Evolutionary conservation across 23 tunicate species (phyloP).

Genomic region (Halocynthia roretzi): DNA sequence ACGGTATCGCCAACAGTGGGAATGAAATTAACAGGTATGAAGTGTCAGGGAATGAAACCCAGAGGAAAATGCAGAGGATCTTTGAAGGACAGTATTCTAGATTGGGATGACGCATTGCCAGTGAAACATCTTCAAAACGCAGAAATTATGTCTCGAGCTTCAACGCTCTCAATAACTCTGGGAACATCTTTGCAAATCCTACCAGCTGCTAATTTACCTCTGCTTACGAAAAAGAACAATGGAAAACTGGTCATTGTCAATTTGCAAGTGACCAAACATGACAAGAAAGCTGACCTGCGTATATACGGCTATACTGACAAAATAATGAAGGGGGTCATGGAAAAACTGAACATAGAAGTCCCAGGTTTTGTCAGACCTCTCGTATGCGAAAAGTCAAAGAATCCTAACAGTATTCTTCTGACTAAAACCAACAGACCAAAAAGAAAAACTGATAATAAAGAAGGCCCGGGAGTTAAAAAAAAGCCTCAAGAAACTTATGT

Average conservation of each 20-base stretch:
- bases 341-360: slow-evolving; percentile 30
- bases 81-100: slow-evolving; percentile 68
- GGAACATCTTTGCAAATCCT: slow-evolving; percentile 84
- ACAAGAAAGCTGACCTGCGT: slow-evolving; percentile 2
- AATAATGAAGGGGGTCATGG: slow-evolving; percentile 56
- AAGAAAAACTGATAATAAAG: not conserved
- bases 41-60: slow-evolving; percentile 30
- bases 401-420: not conserved
- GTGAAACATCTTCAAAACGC: slow-evolving; percentile 54
- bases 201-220: slow-evolving; percentile 79
- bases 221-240: slow-evolving; percentile 54
- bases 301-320: slow-evolving; percentile 50
- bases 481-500: no score
- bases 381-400: slow-evolving; percentile 32
- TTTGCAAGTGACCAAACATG: slow-evolving; percentile 70
- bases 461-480: not conserved
- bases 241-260: slow-evolving; percentile 88
- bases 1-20: slow-evolving; percentile 80
- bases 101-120: slow-evolving; percentile 96
- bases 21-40: slow-evolving; percentile 59
- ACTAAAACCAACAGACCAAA: not conserved
- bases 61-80: slow-evolving; percentile 66
- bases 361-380: slow-evolving; percentile 43
- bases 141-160: slow-evolving; percentile 46
- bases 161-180: slow-evolving; percentile 61